These are phyloP conservation scores for Cotesia glomerata DNA, from an alignment of 1,140 invertebrate species.

Conservation along the genomic window DNA sequence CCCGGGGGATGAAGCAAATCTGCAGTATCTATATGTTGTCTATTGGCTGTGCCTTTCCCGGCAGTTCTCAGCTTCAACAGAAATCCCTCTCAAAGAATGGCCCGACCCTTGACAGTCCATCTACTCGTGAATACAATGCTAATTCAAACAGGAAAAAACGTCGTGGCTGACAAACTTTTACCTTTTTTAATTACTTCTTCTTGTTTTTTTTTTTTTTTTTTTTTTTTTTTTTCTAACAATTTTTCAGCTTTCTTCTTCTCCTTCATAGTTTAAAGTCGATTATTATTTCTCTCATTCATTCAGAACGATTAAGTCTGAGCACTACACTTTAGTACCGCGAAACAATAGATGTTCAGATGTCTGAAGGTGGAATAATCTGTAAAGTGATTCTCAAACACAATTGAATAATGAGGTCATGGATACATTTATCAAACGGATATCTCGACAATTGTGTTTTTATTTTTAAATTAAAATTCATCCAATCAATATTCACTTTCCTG, in stretches of 20 bases:
- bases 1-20: background rate
- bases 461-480: no score
- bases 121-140: conserved; percentile 9
- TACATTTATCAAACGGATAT: background rate
- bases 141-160: conserved; percentile 1
- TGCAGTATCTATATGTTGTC: background rate
- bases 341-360: background rate
- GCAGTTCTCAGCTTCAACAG: background rate
- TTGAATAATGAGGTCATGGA: background rate
- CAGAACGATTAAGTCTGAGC: no score
- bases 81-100: background rate
- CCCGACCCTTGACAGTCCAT: background rate
- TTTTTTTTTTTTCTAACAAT: no score
- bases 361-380: background rate
- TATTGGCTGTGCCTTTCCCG: background rate
- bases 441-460: background rate
- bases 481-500: no score
- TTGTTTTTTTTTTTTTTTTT: no score
- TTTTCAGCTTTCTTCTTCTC: no score
- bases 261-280: no score
- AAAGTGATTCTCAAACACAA: background rate
- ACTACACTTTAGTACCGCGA: background rate
- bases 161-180: background rate
- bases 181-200: no score
- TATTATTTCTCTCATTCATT: no score